Conservation (phyloP, 2,797 vertebrate genomes). For the Galago senegalensis region DNA sequence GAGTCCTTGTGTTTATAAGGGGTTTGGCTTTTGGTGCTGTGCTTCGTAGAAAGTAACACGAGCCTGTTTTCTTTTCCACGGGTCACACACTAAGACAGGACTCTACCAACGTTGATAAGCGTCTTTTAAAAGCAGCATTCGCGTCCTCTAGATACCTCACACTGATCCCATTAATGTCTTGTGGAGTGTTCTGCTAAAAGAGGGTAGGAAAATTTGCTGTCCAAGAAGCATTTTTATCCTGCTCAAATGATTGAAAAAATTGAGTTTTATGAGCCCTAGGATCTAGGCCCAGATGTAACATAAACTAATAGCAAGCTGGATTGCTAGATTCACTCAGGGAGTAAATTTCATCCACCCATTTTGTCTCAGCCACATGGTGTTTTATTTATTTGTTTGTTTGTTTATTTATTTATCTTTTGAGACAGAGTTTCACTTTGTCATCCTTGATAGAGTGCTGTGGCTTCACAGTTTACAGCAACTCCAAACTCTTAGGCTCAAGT, state of each 20-base stretch:
- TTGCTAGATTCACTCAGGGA: background rate
- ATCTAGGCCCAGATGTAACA: background rate
- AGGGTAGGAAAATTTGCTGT: conserved; percentile 27
- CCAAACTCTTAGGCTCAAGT: too few species aligned
- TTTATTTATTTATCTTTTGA: too few species aligned
- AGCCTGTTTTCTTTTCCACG: background rate
- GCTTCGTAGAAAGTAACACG: conserved; percentile 33
- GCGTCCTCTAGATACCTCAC: background rate
- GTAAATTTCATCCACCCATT: conserved; percentile 31
- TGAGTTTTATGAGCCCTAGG: conserved; percentile 59
- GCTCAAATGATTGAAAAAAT: conserved; percentile 16
- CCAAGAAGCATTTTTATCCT: conserved; percentile 60
- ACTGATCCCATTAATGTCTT: background rate
- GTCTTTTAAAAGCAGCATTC: conserved; percentile 57
- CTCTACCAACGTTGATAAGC: background rate
- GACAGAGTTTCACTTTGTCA: too few species aligned
- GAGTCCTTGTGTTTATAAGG: conserved; percentile 39
- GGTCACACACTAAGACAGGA: background rate
- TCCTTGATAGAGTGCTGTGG: too few species aligned
- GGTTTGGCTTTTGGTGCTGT: conserved; percentile 52
- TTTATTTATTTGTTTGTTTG: background rate
- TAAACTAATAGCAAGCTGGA: conserved; percentile 32
- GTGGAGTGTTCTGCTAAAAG: conserved; percentile 54
- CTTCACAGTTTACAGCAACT: too few species aligned
- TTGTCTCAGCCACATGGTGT: background rate